phyloP scores from a whole-genome alignment of 2,888 invertebrate species.

The Spicauda simplicius region DNA sequence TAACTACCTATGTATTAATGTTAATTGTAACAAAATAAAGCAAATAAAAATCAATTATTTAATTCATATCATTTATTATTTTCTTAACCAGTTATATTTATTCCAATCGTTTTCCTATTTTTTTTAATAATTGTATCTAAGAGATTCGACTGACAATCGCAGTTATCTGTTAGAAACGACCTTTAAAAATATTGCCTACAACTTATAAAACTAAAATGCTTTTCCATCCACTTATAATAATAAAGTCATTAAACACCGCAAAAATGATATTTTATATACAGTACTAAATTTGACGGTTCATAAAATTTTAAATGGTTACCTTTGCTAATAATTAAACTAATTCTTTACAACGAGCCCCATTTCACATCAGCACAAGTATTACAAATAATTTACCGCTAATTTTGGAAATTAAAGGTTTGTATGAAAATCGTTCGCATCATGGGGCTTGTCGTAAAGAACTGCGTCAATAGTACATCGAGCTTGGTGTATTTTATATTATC shows the following conservation, averaged over 20 bases:
- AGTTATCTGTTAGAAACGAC: slow-evolving; percentile 79
- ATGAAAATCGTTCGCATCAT: slow-evolving; percentile 9
- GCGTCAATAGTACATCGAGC: slow-evolving; percentile 67
- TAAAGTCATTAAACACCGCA: slow-evolving; percentile 79
- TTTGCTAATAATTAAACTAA: slow-evolving; percentile 60
- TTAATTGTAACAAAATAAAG: slow-evolving; percentile 1
- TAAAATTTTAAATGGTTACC: slow-evolving; percentile 73
- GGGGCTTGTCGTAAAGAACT: slow-evolving; percentile 68
- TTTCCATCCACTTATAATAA: slow-evolving; percentile 77
- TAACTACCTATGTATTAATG: background rate
- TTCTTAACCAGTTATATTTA: slow-evolving; percentile 83
- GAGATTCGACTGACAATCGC: slow-evolving; percentile 79
- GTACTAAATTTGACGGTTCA: slow-evolving; percentile 76
- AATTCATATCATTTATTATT: slow-evolving; percentile 83
- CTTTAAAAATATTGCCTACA: slow-evolving; percentile 82
- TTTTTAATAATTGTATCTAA: slow-evolving; percentile 82
- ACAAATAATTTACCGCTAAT: slow-evolving; percentile 40
- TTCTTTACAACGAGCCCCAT: slow-evolving; percentile 69
- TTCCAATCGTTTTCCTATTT: slow-evolving; percentile 83
- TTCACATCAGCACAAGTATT: slow-evolving; percentile 26
- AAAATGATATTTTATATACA: slow-evolving; percentile 82
- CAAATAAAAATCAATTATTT: slow-evolving; percentile 50
- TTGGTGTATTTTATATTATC: slow-evolving; percentile 78
- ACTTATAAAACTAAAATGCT: slow-evolving; percentile 84
- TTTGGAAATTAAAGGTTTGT: slow-evolving; percentile 22